A percentile compares a stretch with the other conserved stretches of the same genome.
These are phyloP conservation scores for Trachelus stipa DNA, from an alignment of 2,888 invertebrate species.

Conservation along the genomic window DNA sequence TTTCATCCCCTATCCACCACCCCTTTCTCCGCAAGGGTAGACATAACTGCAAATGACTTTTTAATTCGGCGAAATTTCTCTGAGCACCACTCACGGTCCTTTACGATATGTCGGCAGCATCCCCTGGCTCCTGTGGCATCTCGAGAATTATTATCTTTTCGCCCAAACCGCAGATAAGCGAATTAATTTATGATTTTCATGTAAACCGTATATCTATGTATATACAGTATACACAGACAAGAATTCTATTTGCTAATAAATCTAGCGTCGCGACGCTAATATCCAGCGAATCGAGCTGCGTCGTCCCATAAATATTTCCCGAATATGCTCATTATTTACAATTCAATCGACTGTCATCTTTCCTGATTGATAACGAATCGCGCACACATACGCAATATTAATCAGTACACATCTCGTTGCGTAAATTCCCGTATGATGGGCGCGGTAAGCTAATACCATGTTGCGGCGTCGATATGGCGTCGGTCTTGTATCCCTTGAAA, in stretches of 20 bases:
- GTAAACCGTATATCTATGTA: neutral
- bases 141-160: neutral
- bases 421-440: neutral
- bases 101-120: neutral
- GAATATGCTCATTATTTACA: neutral
- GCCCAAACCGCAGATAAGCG: neutral
- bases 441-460: neutral
- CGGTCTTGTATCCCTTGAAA: neutral
- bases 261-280: neutral
- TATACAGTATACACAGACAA: neutral
- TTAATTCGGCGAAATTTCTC: neutral
- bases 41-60: neutral
- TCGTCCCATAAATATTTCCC: neutral
- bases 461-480: conserved; percentile 13
- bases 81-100: neutral
- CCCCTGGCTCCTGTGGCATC: neutral
- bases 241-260: neutral
- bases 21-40: no score
- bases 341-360: neutral
- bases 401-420: neutral
- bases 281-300: neutral
- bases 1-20: no score
- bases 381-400: neutral
- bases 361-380: conserved; percentile 3
- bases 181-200: no score